phyloP scores from a whole-genome alignment of 2,797 vertebrate species.

The Fratercula arctica region DNA sequence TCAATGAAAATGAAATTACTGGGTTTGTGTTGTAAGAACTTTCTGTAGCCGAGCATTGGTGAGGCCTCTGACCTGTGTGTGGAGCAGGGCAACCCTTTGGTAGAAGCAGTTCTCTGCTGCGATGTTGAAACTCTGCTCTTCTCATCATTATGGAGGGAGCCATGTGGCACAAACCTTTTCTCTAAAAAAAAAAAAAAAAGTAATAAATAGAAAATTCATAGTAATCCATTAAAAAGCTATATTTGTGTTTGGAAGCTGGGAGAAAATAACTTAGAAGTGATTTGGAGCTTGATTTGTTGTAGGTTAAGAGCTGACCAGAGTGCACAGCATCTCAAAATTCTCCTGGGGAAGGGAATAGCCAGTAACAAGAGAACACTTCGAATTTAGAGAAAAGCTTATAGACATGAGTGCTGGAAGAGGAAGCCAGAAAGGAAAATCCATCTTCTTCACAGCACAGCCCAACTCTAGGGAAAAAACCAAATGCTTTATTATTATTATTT shows the following conservation, averaged over 20 bases:
- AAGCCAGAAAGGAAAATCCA: neutral
- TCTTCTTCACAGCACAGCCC: neutral
- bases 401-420: neutral
- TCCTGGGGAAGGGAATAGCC: neutral
- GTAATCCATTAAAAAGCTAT: neutral
- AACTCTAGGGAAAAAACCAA: neutral
- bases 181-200: neutral
- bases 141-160: accelerated
- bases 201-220: neutral
- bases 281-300: neutral
- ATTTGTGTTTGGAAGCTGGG: neutral
- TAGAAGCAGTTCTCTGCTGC: neutral
- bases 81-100: neutral
- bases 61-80: neutral
- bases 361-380: neutral
- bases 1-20: neutral
- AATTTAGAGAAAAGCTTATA: neutral
- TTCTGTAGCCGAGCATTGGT: neutral
- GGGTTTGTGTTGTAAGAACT: neutral
- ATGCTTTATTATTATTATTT: neutral
- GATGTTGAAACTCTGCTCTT: neutral
- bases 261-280: neutral
- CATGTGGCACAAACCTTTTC: neutral
- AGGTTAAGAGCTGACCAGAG: neutral
- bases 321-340: neutral